These are phyloP conservation scores for Stigmatopora nigra DNA, from an alignment of 2,113 vertebrate species.

Conservation along the genomic window DNA sequence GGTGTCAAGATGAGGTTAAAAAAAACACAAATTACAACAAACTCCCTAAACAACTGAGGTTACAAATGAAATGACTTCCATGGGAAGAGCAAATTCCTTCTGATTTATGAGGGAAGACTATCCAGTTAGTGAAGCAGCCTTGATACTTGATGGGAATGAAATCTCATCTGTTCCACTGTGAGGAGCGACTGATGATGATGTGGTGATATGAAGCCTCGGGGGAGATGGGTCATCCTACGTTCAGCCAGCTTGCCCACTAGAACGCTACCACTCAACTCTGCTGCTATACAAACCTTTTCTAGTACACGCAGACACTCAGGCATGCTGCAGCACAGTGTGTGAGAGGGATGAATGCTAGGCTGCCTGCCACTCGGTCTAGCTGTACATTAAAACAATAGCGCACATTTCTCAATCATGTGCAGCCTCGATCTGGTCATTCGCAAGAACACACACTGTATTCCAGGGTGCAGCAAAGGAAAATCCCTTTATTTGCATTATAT, in stretches of 20 bases:
- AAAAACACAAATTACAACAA: slow-evolving; percentile 1
- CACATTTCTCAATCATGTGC: slow-evolving; percentile 10
- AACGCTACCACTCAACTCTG: slow-evolving; percentile 31
- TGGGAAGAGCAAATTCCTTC: slow-evolving; percentile 28
- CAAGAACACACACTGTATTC: slow-evolving; percentile 12
- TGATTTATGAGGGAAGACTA: slow-evolving; percentile 40
- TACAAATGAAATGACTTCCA: slow-evolving; percentile 26
- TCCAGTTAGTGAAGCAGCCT: slow-evolving; percentile 49
- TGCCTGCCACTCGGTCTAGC: slow-evolving; percentile 27
- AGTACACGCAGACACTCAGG: slow-evolving; percentile 35
- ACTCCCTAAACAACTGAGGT: slow-evolving; percentile 1
- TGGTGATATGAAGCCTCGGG: slow-evolving; percentile 56
- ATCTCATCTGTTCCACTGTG: slow-evolving; percentile 59
- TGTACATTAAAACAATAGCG: background rate
- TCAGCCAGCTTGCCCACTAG: slow-evolving; percentile 53
- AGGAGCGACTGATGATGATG: slow-evolving; percentile 62
- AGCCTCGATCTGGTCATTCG: slow-evolving; percentile 20
- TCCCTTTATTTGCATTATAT: slow-evolving; percentile 20
- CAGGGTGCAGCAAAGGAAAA: slow-evolving; percentile 19
- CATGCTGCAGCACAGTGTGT: slow-evolving; percentile 31
- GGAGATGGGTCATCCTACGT: slow-evolving; percentile 63
- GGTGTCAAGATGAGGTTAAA: slow-evolving; percentile 4
- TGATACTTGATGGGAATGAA: slow-evolving; percentile 53
- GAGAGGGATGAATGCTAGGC: slow-evolving; percentile 16
- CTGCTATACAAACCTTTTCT: slow-evolving; percentile 29